These are phyloP conservation scores for Sylvilagus floridanus DNA, from an alignment of 2,797 vertebrate species.

Conservation along the genomic window DNA sequence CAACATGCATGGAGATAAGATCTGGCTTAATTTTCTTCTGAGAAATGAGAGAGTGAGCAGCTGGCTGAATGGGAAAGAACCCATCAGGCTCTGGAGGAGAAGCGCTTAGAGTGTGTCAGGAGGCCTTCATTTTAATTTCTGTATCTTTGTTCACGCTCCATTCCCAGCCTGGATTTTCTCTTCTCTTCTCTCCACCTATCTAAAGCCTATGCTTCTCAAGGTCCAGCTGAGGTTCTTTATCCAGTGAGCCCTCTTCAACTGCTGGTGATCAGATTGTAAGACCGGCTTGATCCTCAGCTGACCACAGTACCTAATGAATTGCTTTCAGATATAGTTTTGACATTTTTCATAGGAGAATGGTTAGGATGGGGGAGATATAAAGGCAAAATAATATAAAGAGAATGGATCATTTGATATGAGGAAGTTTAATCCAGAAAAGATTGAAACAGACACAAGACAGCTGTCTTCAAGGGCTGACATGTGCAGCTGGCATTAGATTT, in stretches of 20 bases:
- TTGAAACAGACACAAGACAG: constrained; percentile 48
- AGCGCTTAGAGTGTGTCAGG: neutral
- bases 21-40: constrained; percentile 71
- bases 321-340: constrained; percentile 45
- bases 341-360: constrained; percentile 44
- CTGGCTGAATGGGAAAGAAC: constrained; percentile 48
- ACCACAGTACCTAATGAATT: constrained; percentile 35
- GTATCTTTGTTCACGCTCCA: constrained; percentile 37
- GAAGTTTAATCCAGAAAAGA: constrained; percentile 56
- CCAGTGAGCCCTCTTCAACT: constrained; percentile 26
- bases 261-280: neutral
- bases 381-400: constrained; percentile 25
- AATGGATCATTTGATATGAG: constrained; percentile 59
- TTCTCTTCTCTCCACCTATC: neutral
- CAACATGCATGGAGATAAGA: constrained; percentile 62
- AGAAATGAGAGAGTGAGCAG: constrained; percentile 55
- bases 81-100: neutral
- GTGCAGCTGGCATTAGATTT: constrained; percentile 61
- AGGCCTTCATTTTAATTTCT: constrained; percentile 62
- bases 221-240: constrained; percentile 43
- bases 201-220: neutral
- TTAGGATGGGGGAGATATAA: neutral
- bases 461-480: constrained; percentile 39
- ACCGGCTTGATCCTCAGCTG: constrained; percentile 2
- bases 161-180: constrained; percentile 37